Evolutionary conservation across 2,888 invertebrate genomes (phyloP).

Genomic region (Chirona hameri): DNA sequence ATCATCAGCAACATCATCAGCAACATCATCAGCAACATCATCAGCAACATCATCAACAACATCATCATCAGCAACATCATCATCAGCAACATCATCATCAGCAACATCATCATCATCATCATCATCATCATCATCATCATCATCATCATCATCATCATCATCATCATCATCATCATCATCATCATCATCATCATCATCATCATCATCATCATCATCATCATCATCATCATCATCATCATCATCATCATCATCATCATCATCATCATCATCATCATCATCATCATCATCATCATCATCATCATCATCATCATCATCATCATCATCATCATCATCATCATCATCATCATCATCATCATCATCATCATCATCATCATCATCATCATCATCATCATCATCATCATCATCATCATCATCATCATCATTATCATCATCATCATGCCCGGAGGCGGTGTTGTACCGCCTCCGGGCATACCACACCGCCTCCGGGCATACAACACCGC

Average conservation of each 20-base stretch:
- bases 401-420: slow-evolving; percentile 28
- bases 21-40: too few species aligned
- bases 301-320: slow-evolving; percentile 28
- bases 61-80: too few species aligned
- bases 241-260: slow-evolving; percentile 24
- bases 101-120: too few species aligned
- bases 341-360: slow-evolving; percentile 25
- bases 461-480: too few species aligned
- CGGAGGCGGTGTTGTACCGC: too few species aligned
- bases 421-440: slow-evolving; percentile 31
- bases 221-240: slow-evolving; percentile 25
- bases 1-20: too few species aligned
- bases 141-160: slow-evolving; percentile 12
- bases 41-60: too few species aligned
- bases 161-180: background rate
- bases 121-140: background rate
- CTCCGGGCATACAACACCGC: too few species aligned
- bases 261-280: slow-evolving; percentile 22
- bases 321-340: slow-evolving; percentile 29
- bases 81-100: too few species aligned
- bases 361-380: slow-evolving; percentile 24
- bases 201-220: slow-evolving; percentile 29
- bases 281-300: slow-evolving; percentile 28
- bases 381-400: slow-evolving; percentile 22
- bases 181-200: background rate